Evolutionary conservation across 1,140 invertebrate species (phyloP).

Genomic region (Epicauta chinensis): DNA sequence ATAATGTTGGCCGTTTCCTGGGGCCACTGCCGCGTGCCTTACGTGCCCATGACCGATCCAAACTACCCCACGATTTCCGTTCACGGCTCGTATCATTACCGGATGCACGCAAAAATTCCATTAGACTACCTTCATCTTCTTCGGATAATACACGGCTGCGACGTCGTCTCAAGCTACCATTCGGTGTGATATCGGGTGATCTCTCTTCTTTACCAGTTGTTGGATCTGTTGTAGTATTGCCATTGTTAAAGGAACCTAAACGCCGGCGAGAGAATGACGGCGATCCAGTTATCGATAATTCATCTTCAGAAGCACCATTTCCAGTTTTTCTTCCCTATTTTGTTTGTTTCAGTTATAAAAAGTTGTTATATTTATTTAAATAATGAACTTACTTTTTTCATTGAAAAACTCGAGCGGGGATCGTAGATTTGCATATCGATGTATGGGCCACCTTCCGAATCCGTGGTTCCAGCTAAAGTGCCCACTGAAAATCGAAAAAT

Average conservation of each 20-base stretch:
- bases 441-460: constrained; percentile 73
- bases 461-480: constrained; percentile 61
- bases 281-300: constrained; percentile 55
- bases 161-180: constrained; percentile 73
- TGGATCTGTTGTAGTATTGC: constrained; percentile 41
- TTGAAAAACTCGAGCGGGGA: constrained; percentile 52
- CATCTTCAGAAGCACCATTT: constrained; percentile 53
- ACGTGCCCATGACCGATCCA: constrained; percentile 82
- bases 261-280: constrained; percentile 59
- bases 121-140: constrained; percentile 76
- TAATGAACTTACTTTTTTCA: constrained; percentile 28
- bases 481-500: constrained; percentile 45
- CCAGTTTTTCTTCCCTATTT: constrained; percentile 26
- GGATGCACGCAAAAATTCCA: constrained; percentile 76
- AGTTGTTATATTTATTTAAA: no score
- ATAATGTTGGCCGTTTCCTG: constrained; percentile 59
- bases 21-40: constrained; percentile 65
- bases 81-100: constrained; percentile 65
- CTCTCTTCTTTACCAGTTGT: constrained; percentile 56
- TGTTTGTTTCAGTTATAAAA: neutral
- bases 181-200: constrained; percentile 83
- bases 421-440: constrained; percentile 56
- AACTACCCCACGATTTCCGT: constrained; percentile 77
- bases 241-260: constrained; percentile 55
- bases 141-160: constrained; percentile 74